Base-by-base conservation (phyloP, 2,888 invertebrate species). In the Pheosia gnoma region DNA sequence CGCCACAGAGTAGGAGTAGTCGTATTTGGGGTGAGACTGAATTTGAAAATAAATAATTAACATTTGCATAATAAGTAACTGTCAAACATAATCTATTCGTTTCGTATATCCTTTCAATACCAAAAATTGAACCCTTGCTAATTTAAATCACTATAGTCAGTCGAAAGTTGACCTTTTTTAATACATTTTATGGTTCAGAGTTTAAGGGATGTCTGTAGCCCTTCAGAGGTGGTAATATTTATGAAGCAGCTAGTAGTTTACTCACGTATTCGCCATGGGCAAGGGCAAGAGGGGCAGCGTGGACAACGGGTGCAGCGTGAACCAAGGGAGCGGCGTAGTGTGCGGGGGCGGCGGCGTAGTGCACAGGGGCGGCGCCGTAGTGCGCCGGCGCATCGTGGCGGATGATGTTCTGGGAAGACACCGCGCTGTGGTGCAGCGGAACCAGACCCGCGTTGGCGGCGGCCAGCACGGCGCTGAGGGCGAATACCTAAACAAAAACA, bases 1-100 rank as follows among this genome's bases (percentile, higher is more conserved):
- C 65, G 95, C 94, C 63, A 94, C 95, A 70, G 95, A 95, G 86
- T 95, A 95, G 25, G 94, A 89, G 86, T 94, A 95, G 79, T 94
- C 93, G 87, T 95, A 95, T 86, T 94, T 95, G 64, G 95, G 95
- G 85, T 95, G 94, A 53, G 94, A 90, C 95, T 95, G 82, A 9
- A 72, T 25, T 25, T 25, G 25, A 71, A 61, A 70, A 49, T 5
- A n/a, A 11, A 47, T 47, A 45, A 45, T 45, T 45, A 41, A 43
- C 43, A 43, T 43, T 43, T 43, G 43, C 8, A 25, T 9, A 4
- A 43, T 9, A 43, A 43, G 43, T 43, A 25, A 25, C n/a, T n/a
- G n/a, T n/a, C n/a, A n/a, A n/a, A n/a, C n/a, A n/a, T n/a, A n/a
- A n/a, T n/a, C n/a, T n/a, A n/a, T n/a, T n/a, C n/a, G 25, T 0